A percentile compares a stretch with the other conserved stretches of the same genome.
Evolutionary conservation across 1,140 invertebrate genomes (phyloP).

Genomic region (Eurosta solidaginis): DNA sequence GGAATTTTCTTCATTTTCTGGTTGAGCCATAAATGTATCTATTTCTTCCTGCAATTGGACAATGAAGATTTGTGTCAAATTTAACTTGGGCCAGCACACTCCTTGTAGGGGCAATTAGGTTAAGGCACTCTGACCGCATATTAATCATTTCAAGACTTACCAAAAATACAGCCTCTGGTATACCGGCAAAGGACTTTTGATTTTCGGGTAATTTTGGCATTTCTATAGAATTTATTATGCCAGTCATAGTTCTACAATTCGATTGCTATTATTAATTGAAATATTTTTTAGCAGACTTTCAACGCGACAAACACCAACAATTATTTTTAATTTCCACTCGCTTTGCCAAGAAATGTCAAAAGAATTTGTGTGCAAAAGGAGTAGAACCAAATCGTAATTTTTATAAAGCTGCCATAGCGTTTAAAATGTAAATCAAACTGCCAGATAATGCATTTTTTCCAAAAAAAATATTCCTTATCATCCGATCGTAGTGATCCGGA

Average conservation of each 20-base stretch:
- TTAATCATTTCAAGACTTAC: conserved; percentile 62
- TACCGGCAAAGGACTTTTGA: conserved; percentile 76
- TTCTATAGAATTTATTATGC: conserved; percentile 56
- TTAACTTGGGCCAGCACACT: not conserved
- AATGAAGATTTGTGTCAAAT: not conserved
- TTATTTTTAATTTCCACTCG: not conserved
- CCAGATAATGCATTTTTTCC: no score
- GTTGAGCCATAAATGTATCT: conserved; percentile 84
- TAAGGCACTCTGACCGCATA: not conserved
- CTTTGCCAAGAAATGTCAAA: not conserved
- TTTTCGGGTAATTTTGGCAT: conserved; percentile 62
- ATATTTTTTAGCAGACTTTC: not conserved
- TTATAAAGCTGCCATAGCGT: not conserved
- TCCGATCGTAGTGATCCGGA: no score
- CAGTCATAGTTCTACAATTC: conserved; percentile 43
- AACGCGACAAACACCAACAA: not conserved
- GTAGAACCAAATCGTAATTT: not conserved
- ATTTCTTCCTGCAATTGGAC: conserved; percentile 83
- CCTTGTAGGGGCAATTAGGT: not conserved
- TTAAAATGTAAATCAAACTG: no score
- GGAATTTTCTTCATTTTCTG: conserved; percentile 78
- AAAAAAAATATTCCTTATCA: no score
- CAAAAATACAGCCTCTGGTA: conserved; percentile 81
- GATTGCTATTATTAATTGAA: not conserved
- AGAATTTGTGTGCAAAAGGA: not conserved